A percentile compares a stretch with the other conserved stretches of the same genome.
These are phyloP conservation scores for Cyrtodaria siliqua DNA, from an alignment of 2,888 invertebrate species.

Conservation along the genomic window DNA sequence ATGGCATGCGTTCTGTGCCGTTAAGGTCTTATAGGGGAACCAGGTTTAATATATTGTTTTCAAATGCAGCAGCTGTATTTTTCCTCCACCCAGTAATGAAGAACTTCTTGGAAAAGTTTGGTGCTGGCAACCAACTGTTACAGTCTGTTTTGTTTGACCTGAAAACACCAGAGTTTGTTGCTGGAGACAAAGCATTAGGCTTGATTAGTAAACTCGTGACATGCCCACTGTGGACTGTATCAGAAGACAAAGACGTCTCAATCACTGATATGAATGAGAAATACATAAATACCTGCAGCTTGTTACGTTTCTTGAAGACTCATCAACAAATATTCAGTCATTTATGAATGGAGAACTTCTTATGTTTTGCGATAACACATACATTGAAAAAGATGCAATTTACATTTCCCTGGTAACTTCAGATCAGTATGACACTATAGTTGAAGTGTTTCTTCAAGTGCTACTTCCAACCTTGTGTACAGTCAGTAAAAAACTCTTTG, in stretches of 20 bases:
- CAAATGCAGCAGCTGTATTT: constrained; percentile 29
- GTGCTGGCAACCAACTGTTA: constrained; percentile 46
- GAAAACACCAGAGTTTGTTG: constrained; percentile 53
- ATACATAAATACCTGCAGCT: constrained; percentile 20
- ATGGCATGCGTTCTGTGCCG: constrained; percentile 18
- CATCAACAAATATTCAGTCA: constrained; percentile 9
- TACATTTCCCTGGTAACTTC: constrained; percentile 26
- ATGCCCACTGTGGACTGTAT: constrained; percentile 38
- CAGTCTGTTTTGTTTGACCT: constrained; percentile 49
- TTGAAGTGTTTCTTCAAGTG: constrained; percentile 23
- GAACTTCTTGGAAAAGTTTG: constrained; percentile 35
- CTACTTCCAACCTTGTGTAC: constrained; percentile 25
- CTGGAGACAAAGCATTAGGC: constrained; percentile 63
- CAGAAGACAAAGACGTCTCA: constrained; percentile 33
- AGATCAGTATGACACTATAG: constrained; percentile 16
- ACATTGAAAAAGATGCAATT: constrained; percentile 29
- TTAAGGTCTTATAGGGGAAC: constrained; percentile 25
- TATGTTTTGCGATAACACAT: constrained; percentile 18
- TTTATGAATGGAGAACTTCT: constrained; percentile 34
- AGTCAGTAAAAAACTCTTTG: constrained; percentile 20
- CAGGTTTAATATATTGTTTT: constrained; percentile 14
- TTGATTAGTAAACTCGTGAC: constrained; percentile 44
- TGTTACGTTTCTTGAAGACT: background rate
- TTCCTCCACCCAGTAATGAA: constrained; percentile 38
- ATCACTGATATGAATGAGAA: constrained; percentile 38